Conservation (phyloP, 92 coral and sea anemone genomes). For the Paragorgia papillata region DNA sequence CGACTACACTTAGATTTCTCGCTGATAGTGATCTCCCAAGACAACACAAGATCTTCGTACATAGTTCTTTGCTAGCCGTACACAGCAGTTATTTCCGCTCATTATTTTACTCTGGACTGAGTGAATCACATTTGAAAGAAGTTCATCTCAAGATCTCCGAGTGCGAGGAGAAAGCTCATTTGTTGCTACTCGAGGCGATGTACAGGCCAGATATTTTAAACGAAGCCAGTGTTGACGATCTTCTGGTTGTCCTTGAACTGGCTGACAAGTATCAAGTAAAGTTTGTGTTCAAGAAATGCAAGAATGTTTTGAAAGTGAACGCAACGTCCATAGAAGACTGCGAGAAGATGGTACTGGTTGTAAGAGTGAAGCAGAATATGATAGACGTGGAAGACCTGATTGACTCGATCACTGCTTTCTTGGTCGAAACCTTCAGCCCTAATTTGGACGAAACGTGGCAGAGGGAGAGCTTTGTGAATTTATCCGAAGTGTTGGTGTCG, state of each 20-base stretch:
- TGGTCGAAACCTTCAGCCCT: constrained; percentile 78
- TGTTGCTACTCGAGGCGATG: constrained; percentile 3
- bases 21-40: no score
- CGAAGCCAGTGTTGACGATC: neutral
- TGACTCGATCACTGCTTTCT: constrained; percentile 20
- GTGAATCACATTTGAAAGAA: constrained; percentile 21
- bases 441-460: constrained; percentile 88
- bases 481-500: neutral
- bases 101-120: constrained; percentile 18
- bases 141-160: constrained; percentile 5
- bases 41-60: neutral
- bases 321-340: neutral
- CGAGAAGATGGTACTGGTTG: neutral
- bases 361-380: constrained; percentile 14
- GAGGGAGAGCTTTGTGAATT: constrained; percentile 56
- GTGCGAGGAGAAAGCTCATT: neutral
- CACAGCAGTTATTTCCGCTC: constrained; percentile 15
- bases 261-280: constrained; percentile 14
- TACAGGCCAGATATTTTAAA: neutral
- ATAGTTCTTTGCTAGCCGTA: constrained; percentile 12
- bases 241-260: neutral
- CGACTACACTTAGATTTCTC: no score
- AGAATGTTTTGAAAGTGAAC: neutral
- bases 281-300: constrained; percentile 27
- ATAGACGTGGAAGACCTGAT: neutral